Evolutionary conservation across 1,140 invertebrate genomes (phyloP).

Genomic region (Brachionus plicatilis): DNA sequence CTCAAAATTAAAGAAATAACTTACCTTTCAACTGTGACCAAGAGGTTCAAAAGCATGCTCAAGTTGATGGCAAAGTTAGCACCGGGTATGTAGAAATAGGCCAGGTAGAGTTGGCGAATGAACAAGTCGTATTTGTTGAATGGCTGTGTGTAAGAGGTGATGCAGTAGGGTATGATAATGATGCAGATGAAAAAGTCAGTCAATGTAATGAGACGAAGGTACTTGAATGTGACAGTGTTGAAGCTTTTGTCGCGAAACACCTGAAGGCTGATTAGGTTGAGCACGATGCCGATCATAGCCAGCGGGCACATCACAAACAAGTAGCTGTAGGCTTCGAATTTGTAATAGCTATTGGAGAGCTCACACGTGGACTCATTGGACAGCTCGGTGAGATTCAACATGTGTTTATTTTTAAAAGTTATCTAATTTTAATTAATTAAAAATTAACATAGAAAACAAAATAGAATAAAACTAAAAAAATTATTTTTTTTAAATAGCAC

Average conservation of each 20-base stretch:
- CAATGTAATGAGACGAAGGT: constrained; percentile 17
- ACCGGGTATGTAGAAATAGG: constrained; percentile 37
- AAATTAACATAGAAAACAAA: not conserved
- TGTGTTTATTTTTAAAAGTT: not conserved
- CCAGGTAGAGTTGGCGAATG: constrained; percentile 3
- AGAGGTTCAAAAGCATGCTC: constrained; percentile 29
- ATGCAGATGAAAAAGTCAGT: constrained; percentile 30
- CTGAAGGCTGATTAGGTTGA: constrained; percentile 3
- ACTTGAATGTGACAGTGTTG: constrained; percentile 36
- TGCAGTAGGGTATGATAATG: constrained; percentile 22
- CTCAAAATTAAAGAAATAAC: not conserved
- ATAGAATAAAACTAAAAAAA: not conserved
- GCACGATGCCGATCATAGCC: constrained; percentile 9
- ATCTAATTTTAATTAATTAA: not conserved
- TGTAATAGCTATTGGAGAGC: not conserved
- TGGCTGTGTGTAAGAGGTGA: constrained; percentile 33
- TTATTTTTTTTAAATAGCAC: not conserved
- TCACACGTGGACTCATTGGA: not conserved
- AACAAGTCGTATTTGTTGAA: constrained; percentile 28
- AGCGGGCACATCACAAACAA: constrained; percentile 36
- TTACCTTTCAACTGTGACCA: constrained; percentile 31
- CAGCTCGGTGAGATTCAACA: not conserved
- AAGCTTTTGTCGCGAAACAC: constrained; percentile 34
- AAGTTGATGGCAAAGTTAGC: constrained; percentile 38
- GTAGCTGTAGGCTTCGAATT: constrained; percentile 7